phyloP scores from a whole-genome alignment of 1,140 invertebrate species.

The Globodera ellingtonae region DNA sequence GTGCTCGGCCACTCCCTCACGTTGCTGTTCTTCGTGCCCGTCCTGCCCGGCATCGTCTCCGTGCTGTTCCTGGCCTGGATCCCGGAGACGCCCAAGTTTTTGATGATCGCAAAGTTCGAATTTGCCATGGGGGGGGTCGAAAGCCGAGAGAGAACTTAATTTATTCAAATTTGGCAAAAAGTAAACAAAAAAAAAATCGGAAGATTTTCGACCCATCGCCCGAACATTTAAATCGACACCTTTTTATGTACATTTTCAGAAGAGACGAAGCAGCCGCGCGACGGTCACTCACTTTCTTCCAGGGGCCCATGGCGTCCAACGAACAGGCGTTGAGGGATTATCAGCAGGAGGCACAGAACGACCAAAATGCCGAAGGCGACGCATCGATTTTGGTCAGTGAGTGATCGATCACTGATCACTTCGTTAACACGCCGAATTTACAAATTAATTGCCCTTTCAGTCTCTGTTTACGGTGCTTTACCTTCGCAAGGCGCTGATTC shows the following conservation, averaged over 20 bases:
- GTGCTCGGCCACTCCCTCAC: constrained; percentile 58
- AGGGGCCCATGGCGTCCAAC: constrained; percentile 40
- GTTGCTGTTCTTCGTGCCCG: constrained; percentile 50
- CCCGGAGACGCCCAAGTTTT: constrained; percentile 61
- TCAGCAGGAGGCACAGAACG: constrained; percentile 37
- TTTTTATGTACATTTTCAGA: constrained; percentile 32
- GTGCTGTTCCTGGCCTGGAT: constrained; percentile 53
- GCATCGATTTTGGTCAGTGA: constrained; percentile 31
- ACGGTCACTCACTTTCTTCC: constrained; percentile 53
- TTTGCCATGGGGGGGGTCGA: too few relatives aligned
- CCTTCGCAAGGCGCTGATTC: constrained; percentile 53
- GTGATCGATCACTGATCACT: neutral
- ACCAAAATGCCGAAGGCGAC: constrained; percentile 6
- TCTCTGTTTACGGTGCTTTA: constrained; percentile 42
- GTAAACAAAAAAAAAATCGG: neutral
- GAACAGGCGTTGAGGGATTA: constrained; percentile 43
- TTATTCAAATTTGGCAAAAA: constrained; percentile 5
- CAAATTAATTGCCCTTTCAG: constrained; percentile 6
- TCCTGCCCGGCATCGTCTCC: constrained; percentile 55
- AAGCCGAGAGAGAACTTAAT: neutral
- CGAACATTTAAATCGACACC: too few relatives aligned
- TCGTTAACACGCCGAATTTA: neutral
- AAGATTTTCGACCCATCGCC: too few relatives aligned
- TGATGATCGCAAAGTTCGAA: constrained; percentile 51
- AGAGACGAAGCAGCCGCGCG: constrained; percentile 40